Conservation (phyloP, 2,113 vertebrate genomes). For the Callopanchax toddi region DNA sequence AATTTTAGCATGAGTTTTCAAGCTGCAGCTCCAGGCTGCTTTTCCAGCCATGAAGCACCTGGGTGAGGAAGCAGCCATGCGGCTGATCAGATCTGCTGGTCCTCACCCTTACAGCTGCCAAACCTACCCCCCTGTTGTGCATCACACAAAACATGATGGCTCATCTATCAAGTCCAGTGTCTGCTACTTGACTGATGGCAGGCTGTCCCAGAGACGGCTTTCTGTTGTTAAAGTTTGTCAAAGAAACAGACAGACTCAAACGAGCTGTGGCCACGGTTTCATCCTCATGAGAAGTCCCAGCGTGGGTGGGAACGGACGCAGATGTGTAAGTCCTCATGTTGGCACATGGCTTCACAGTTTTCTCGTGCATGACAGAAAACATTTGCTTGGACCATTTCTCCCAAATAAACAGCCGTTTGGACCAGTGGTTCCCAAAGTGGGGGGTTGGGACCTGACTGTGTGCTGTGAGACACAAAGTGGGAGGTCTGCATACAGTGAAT, state of each 20-base stretch:
- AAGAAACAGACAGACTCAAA: constrained; percentile 8
- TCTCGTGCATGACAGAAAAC: constrained; percentile 19
- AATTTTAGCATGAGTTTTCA: constrained; percentile 17
- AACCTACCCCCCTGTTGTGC: constrained; percentile 35
- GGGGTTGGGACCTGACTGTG: neutral
- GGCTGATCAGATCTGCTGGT: constrained; percentile 71
- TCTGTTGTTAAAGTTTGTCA: constrained; percentile 24
- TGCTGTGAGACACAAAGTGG: neutral
- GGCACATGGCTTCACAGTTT: constrained; percentile 14
- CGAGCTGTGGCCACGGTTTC: neutral
- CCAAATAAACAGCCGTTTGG: constrained; percentile 16
- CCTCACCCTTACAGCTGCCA: constrained; percentile 28
- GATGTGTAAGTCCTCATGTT: constrained; percentile 41
- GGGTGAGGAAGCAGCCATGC: constrained; percentile 36
- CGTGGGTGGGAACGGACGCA: constrained; percentile 22
- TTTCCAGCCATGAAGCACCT: constrained; percentile 22
- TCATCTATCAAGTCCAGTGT: constrained; percentile 54
- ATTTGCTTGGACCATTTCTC: constrained; percentile 20
- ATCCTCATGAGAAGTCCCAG: constrained; percentile 1
- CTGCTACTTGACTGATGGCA: constrained; percentile 40
- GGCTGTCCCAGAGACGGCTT: constrained; percentile 31
- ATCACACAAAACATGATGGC: constrained; percentile 58
- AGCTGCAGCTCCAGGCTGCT: neutral
- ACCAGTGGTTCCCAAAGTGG: constrained; percentile 6
- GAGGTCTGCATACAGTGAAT: neutral